A percentile compares a stretch with the other conserved stretches of the same genome.
phyloP scores from a whole-genome alignment of 2,113 vertebrate species.

The Rutilus rutilus region DNA sequence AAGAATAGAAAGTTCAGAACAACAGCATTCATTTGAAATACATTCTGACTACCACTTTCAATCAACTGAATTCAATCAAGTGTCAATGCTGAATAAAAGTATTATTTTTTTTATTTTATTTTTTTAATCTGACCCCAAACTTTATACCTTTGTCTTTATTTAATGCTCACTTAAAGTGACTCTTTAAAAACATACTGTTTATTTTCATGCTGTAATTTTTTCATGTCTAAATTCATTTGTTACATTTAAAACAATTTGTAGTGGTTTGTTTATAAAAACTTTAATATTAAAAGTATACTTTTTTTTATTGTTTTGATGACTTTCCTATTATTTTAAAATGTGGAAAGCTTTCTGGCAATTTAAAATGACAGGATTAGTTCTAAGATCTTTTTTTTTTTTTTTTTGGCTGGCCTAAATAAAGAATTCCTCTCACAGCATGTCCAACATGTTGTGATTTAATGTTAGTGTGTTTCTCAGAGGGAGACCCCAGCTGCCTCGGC shows the following conservation, averaged over 20 bases:
- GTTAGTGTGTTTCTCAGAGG: slow-evolving; percentile 39
- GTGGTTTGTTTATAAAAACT: not conserved
- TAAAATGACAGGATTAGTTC: not conserved
- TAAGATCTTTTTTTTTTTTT: not conserved
- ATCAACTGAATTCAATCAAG: no score
- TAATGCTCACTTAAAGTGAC: no score
- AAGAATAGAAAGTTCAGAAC: no score
- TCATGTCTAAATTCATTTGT: not conserved
- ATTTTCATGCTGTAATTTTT: not conserved
- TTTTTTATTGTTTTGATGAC: not conserved
- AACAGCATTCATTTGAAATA: no score
- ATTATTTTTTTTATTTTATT: no score
- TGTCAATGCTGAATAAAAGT: no score
- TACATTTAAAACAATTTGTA: not conserved
- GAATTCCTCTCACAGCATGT: slow-evolving; percentile 46
- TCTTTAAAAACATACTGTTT: no score
- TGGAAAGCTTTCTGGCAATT: not conserved
- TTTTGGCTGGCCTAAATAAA: slow-evolving; percentile 16
- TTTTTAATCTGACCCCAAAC: no score
- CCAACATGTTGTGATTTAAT: slow-evolving; percentile 50
- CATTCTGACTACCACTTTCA: no score
- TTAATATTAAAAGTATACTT: not conserved
- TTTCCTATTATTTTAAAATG: not conserved
- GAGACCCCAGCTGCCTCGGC: slow-evolving; percentile 46
- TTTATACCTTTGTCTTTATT: no score